A percentile compares a stretch with the other conserved stretches of the same genome.
Evolutionary conservation across 2,113 vertebrate genomes (phyloP).

Genomic region (Phrynosoma platyrhinos): DNA sequence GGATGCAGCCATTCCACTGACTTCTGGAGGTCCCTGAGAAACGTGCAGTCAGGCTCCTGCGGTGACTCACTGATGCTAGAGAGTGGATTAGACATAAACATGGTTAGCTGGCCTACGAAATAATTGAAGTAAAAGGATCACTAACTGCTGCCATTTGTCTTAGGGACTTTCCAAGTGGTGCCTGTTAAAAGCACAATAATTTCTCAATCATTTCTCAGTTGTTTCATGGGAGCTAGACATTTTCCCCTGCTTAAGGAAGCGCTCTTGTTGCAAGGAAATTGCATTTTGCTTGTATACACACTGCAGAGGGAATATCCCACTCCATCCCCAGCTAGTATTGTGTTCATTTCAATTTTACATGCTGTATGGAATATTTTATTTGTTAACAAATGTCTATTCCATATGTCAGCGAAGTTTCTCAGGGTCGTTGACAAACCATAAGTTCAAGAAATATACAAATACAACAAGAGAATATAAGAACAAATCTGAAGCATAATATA

Average conservation of each 20-base stretch:
- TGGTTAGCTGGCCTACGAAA: background rate
- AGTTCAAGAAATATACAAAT: background rate
- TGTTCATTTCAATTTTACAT: background rate
- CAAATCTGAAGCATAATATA: no score
- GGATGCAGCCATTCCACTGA: constrained; percentile 16
- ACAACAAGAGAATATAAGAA: no score
- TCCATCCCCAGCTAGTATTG: background rate
- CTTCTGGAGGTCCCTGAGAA: constrained; percentile 34
- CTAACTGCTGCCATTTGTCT: background rate
- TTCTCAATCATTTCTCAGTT: background rate
- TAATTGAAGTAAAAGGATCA: background rate
- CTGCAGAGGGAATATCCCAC: background rate
- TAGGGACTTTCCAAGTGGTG: constrained; percentile 12
- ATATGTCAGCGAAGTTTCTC: background rate
- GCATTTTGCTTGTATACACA: background rate
- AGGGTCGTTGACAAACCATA: background rate
- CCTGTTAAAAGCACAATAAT: background rate
- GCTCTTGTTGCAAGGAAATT: background rate
- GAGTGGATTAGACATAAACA: constrained; percentile 8
- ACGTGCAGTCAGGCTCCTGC: background rate
- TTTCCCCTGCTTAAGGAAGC: background rate
- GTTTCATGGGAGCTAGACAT: background rate
- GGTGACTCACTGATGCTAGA: constrained; percentile 17
- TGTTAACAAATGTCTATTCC: background rate
- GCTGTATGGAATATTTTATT: background rate